Percentiles rank a stretch among this genome's conserved stretches.
phyloP scores from a whole-genome alignment of 2,888 invertebrate species.

The Uloborus plumipes region DNA sequence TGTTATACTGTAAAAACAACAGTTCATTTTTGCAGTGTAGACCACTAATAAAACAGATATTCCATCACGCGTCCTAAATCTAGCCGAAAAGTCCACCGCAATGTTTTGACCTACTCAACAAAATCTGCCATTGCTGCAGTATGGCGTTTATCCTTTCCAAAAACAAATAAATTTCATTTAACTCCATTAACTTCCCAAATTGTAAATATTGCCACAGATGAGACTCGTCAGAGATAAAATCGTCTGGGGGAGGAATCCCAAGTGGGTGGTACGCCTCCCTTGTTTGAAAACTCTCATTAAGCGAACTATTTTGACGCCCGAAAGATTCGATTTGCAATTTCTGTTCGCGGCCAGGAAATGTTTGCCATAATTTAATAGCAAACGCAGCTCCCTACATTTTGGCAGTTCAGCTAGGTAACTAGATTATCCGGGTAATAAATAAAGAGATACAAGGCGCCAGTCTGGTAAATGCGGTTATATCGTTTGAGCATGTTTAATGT shows the following conservation, averaged over 20 bases:
- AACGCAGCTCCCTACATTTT: conserved; percentile 29
- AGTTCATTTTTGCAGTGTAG: no score
- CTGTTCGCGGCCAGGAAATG: conserved; percentile 15
- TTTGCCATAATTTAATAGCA: conserved; percentile 45
- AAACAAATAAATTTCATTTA: background rate
- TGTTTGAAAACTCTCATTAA: conserved; percentile 56
- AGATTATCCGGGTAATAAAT: no score
- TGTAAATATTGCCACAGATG: conserved; percentile 2
- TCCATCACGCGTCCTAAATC: no score
- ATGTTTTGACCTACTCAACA: no score
- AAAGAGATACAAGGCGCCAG: no score
- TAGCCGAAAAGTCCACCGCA: no score
- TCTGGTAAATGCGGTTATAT: no score
- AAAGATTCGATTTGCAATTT: conserved; percentile 35
- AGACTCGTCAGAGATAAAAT: conserved; percentile 7
- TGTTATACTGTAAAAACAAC: no score
- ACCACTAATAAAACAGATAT: no score
- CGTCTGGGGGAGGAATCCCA: conserved; percentile 3
- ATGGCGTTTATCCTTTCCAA: background rate
- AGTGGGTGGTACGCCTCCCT: conserved; percentile 19
- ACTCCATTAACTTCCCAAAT: no score
- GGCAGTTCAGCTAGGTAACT: conserved; percentile 3
- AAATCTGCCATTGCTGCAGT: no score
- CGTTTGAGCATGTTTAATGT: no score
- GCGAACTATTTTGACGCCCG: conserved; percentile 44